Evolutionary conservation across 1,140 invertebrate species (phyloP).

Genomic region (Drosophila elegans): DNA sequence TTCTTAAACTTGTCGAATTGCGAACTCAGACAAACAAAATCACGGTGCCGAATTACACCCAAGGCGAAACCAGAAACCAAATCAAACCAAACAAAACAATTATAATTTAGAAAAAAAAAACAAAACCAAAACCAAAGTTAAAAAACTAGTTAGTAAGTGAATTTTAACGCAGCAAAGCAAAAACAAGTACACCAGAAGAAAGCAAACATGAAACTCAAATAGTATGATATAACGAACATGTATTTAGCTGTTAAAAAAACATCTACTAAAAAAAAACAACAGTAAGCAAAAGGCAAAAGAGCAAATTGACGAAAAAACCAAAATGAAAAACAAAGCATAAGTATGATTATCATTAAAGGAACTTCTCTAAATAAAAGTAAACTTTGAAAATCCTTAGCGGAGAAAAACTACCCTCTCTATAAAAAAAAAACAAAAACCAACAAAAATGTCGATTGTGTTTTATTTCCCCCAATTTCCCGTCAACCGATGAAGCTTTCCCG

Average conservation of each 20-base stretch:
- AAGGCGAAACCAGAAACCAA: slow-evolving; percentile 73
- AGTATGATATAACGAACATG: slow-evolving; percentile 70
- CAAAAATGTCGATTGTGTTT: slow-evolving; percentile 76
- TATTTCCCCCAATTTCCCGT: slow-evolving; percentile 53
- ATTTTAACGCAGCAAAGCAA: slow-evolving; percentile 75
- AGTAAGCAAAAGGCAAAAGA: slow-evolving; percentile 41
- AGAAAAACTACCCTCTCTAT: slow-evolving; percentile 80
- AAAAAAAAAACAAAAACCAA: slow-evolving; percentile 69
- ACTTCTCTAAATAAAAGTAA: slow-evolving; percentile 83
- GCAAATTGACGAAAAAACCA: slow-evolving; percentile 47
- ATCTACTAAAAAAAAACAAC: slow-evolving; percentile 50
- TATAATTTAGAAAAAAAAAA: slow-evolving; percentile 71
- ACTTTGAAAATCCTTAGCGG: slow-evolving; percentile 83
- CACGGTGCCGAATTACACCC: slow-evolving; percentile 65
- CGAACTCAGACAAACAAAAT: slow-evolving; percentile 68
- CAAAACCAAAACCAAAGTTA: slow-evolving; percentile 38
- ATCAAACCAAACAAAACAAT: slow-evolving; percentile 61
- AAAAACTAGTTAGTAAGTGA: slow-evolving; percentile 71
- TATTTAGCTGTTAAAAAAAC: slow-evolving; percentile 76
- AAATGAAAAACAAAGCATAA: slow-evolving; percentile 56
- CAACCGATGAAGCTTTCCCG: slow-evolving; percentile 26
- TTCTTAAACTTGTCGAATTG: slow-evolving; percentile 83
- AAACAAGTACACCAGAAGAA: slow-evolving; percentile 44
- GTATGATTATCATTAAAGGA: slow-evolving; percentile 83
- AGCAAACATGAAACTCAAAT: slow-evolving; percentile 58